Conservation (phyloP, 1,140 invertebrate genomes). For the Camponotus floridanus region DNA sequence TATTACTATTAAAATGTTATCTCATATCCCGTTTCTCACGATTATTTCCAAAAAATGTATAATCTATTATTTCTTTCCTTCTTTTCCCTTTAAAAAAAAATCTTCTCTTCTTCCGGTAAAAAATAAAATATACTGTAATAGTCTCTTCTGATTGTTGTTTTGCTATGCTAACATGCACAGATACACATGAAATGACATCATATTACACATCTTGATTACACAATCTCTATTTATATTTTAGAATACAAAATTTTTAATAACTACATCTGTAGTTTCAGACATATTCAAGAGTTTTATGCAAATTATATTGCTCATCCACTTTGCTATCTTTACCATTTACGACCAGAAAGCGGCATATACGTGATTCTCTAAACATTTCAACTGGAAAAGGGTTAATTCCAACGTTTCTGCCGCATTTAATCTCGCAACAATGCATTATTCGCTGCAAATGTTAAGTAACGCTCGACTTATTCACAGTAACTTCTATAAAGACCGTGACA, state of each 20-base stretch:
- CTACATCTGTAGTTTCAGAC: neutral
- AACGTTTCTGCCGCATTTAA: conserved; percentile 1
- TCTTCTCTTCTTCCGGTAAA: neutral
- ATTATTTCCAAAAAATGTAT: neutral
- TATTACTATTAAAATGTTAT: conserved; percentile 1
- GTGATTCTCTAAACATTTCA: conserved; percentile 17
- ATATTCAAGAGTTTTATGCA: neutral
- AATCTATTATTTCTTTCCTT: neutral
- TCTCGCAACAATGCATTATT: conserved; percentile 44
- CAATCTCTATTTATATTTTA: neutral
- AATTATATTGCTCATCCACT: neutral
- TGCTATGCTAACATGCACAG: neutral
- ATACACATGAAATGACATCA: neutral
- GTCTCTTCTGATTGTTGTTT: neutral
- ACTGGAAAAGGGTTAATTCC: conserved; percentile 32
- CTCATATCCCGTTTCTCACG: neutral
- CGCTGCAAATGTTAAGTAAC: neutral
- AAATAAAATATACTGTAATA: neutral
- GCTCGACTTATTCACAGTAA: neutral
- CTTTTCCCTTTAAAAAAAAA: neutral
- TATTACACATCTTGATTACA: neutral
- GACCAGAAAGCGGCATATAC: neutral
- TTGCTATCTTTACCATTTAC: neutral
- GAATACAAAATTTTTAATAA: conserved; percentile 3
- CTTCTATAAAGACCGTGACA: conserved; percentile 18